Conservation (phyloP, 2,888 invertebrate genomes). For the Macrosoma leucophasiata region DNA sequence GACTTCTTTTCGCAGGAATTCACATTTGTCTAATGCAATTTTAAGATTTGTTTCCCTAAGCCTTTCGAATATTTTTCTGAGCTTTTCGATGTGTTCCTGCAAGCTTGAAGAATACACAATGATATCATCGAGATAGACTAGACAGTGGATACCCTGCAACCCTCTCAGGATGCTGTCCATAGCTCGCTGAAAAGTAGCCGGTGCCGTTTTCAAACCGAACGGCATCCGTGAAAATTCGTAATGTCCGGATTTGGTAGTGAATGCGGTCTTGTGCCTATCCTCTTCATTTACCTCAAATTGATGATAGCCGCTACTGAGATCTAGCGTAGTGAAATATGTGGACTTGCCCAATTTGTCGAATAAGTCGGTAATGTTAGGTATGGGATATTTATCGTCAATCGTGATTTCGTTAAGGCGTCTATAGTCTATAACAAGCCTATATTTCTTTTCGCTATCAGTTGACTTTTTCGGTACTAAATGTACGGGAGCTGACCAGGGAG, state of each 20-base stretch:
- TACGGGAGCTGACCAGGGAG: no score
- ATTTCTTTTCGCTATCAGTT: no score
- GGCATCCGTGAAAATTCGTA: conserved; percentile 30
- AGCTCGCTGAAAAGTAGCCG: conserved; percentile 42
- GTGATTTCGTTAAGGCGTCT: no score
- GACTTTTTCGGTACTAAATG: no score
- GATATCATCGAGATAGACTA: conserved; percentile 40
- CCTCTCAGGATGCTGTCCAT: conserved; percentile 41
- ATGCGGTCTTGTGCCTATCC: conserved; percentile 25
- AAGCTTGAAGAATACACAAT: conserved; percentile 31
- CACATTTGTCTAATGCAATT: conserved; percentile 24
- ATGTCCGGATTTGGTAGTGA: conserved; percentile 26
- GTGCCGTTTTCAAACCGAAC: conserved; percentile 34
- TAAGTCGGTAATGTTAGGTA: no score
- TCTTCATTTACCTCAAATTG: no score
- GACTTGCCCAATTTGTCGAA: no score
- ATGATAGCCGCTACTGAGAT: no score
- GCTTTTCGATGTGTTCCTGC: conserved; percentile 22
- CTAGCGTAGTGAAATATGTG: no score
- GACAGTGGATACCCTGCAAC: conserved; percentile 33
- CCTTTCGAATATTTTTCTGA: conserved; percentile 23
- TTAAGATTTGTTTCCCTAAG: conserved; percentile 25
- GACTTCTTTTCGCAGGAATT: conserved; percentile 26
- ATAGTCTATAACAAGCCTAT: no score
- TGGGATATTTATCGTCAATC: no score